Conservation (phyloP, 2,113 vertebrate species). For the Phasianus colchicus region DNA sequence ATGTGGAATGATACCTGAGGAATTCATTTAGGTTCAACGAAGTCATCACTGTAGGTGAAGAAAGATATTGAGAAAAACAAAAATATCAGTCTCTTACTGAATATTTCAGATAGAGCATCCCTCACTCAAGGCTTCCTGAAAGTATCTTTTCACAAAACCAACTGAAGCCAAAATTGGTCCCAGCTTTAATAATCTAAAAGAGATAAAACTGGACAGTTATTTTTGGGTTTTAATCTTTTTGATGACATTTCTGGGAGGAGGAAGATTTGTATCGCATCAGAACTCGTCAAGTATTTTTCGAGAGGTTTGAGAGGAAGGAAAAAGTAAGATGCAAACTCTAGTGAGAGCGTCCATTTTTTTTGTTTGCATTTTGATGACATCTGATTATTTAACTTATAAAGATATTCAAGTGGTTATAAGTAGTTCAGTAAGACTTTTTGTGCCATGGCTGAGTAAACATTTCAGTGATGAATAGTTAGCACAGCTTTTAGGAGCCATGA, state of each 20-base stretch:
- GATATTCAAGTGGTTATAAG: conserved; percentile 30
- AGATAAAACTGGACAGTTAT: conserved; percentile 10
- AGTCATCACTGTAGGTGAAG: not conserved
- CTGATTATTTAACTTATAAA: conserved; percentile 43
- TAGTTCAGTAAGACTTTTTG: not conserved
- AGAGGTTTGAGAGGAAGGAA: not conserved
- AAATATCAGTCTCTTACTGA: conserved; percentile 47
- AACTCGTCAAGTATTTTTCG: conserved; percentile 37
- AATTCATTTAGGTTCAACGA: not conserved
- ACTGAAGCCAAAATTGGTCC: conserved; percentile 11
- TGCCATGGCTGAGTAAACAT: not conserved
- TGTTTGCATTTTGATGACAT: conserved; percentile 52
- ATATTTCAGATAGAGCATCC: conserved; percentile 5
- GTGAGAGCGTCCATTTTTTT: conserved; percentile 8
- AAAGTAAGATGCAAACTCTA: conserved; percentile 12
- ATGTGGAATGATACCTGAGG: conserved; percentile 8
- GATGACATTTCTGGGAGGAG: not conserved
- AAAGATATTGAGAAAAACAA: conserved; percentile 4
- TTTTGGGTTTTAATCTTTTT: conserved; percentile 42
- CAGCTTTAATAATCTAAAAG: conserved; percentile 18
- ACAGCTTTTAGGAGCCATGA: not conserved
- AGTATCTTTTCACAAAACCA: conserved; percentile 1
- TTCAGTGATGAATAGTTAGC: not conserved
- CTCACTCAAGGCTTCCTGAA: not conserved
- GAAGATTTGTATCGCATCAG: not conserved